These are phyloP conservation scores for Pseudomyrmex concolor DNA, from an alignment of 1,140 invertebrate genomes.

Conservation along the genomic window DNA sequence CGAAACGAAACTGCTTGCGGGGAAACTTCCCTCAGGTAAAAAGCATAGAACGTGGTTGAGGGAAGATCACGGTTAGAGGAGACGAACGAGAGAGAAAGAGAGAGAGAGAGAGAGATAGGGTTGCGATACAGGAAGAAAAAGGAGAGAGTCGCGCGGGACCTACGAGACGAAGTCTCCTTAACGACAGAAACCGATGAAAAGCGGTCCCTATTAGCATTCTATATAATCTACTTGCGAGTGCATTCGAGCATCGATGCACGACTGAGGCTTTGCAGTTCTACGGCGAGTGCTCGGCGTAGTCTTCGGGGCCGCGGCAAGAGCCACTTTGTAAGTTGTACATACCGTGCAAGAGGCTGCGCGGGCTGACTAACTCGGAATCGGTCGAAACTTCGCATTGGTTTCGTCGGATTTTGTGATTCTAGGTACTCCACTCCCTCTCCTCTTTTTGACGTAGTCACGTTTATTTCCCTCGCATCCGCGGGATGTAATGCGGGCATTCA, in stretches of 20 bases:
- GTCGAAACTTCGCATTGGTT: slow-evolving; percentile 47
- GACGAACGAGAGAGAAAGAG: neutral
- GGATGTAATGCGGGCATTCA: slow-evolving; percentile 13
- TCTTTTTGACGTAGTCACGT: slow-evolving; percentile 39
- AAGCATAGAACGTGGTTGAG: neutral
- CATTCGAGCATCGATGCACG: slow-evolving; percentile 69
- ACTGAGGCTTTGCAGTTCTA: slow-evolving; percentile 54
- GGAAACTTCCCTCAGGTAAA: slow-evolving; percentile 18
- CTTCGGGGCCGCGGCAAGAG: slow-evolving; percentile 63
- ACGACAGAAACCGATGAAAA: slow-evolving; percentile 61
- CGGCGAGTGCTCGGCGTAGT: slow-evolving; percentile 52
- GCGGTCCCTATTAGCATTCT: slow-evolving; percentile 60
- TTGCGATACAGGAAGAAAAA: neutral
- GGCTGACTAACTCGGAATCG: slow-evolving; percentile 15
- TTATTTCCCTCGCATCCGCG: neutral
- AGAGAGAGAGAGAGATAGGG: neutral
- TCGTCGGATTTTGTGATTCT: slow-evolving; percentile 30
- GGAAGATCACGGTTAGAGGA: neutral
- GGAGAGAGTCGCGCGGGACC: neutral
- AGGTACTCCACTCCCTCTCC: neutral
- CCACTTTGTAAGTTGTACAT: slow-evolving; percentile 66
- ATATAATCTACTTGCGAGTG: slow-evolving; percentile 69
- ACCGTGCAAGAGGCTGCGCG: slow-evolving; percentile 11
- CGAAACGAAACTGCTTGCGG: neutral
- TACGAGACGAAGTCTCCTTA: slow-evolving; percentile 68